Percentiles rank a stretch among this genome's conserved stretches.
Evolutionary conservation across 2,113 vertebrate genomes (phyloP).

Genomic region (Stegostoma tigrinum): DNA sequence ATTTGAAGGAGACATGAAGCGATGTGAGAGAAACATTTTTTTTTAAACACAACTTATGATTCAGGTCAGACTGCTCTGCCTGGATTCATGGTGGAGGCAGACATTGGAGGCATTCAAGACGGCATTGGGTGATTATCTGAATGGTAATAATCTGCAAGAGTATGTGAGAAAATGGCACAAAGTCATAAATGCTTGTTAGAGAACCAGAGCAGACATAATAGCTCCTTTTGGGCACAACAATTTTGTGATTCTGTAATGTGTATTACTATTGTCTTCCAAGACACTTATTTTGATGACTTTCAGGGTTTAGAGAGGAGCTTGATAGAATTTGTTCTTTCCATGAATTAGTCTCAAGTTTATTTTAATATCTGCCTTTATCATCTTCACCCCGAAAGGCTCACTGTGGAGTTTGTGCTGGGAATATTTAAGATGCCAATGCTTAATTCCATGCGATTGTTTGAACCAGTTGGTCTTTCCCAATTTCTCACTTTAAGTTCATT

Average conservation of each 20-base stretch:
- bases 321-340: neutral
- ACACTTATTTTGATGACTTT: neutral
- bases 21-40: neutral
- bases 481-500: neutral
- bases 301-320: neutral
- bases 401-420: neutral
- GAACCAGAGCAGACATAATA: too few species aligned
- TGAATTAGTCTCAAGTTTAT: neutral
- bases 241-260: neutral
- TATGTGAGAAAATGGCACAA: neutral
- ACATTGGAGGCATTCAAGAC: too few species aligned
- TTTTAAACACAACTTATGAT: too few species aligned
- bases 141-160: too few species aligned
- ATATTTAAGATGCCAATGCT: neutral
- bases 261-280: neutral
- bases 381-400: neutral
- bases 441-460: neutral
- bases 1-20: neutral
- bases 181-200: too few species aligned
- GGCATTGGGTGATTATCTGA: too few species aligned
- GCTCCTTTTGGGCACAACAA: too few species aligned
- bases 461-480: neutral
- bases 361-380: neutral
- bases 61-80: too few species aligned
- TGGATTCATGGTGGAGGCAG: too few species aligned